Percentiles rank a stretch among this genome's conserved stretches.
These are phyloP conservation scores for Leuciscus waleckii DNA, from an alignment of 2,797 vertebrate species.

Conservation along the genomic window DNA sequence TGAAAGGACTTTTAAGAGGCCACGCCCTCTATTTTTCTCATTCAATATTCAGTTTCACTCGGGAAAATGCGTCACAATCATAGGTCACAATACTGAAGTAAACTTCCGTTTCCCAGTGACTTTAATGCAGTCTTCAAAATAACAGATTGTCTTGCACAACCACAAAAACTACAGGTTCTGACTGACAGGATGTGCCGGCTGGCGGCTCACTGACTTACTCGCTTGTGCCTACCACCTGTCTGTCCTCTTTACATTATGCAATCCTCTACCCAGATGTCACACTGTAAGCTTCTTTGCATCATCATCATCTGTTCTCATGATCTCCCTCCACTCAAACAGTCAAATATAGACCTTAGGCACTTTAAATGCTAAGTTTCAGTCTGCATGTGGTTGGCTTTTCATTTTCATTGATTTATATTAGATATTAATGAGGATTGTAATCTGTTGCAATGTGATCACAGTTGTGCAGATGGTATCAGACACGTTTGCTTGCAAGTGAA, in stretches of 20 bases:
- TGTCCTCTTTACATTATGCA: conserved; percentile 72
- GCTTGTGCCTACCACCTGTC: conserved; percentile 40
- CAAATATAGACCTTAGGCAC: background rate
- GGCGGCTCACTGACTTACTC: conserved; percentile 49
- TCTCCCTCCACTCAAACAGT: background rate
- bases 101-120: background rate
- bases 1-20: background rate
- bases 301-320: conserved; percentile 16
- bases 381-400: background rate
- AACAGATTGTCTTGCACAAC: background rate
- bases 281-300: conserved; percentile 44
- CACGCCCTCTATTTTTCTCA: background rate
- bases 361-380: background rate
- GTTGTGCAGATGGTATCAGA: background rate
- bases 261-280: conserved; percentile 66
- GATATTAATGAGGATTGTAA: background rate
- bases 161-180: background rate
- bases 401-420: conserved; percentile 2
- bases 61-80: background rate
- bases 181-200: conserved; percentile 57
- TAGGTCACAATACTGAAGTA: background rate
- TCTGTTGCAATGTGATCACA: background rate
- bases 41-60: background rate
- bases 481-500: background rate
- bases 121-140: background rate